Evolutionary conservation across 2,113 vertebrate species (phyloP).

Genomic region (Zosterops lateralis): DNA sequence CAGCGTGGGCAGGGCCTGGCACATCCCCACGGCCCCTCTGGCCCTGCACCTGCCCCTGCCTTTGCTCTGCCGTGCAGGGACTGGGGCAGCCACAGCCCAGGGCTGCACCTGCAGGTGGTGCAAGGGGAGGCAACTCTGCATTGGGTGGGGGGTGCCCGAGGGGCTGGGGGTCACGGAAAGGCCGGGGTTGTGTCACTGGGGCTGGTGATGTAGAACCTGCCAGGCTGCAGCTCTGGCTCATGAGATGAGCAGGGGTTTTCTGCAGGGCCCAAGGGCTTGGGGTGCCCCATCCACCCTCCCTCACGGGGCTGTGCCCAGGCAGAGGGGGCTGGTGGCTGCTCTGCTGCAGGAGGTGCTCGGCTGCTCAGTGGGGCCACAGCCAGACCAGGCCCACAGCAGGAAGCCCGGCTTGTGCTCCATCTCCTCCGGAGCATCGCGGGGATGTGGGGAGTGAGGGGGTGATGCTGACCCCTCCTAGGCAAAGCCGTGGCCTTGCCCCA

Average conservation of each 20-base stretch:
- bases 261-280: neutral
- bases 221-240: accelerated
- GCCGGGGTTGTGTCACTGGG: neutral
- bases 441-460: neutral
- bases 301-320: neutral
- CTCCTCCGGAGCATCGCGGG: neutral
- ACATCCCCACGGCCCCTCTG: neutral
- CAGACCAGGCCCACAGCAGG: neutral
- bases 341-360: neutral
- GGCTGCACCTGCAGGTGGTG: accelerated
- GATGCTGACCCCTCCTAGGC: neutral
- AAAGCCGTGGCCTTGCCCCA: accelerated
- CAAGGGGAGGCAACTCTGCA: neutral
- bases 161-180: neutral
- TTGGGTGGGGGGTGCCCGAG: accelerated
- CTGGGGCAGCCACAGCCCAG: neutral
- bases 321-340: neutral
- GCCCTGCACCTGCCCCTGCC: neutral
- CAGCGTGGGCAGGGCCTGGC: accelerated
- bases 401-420: accelerated
- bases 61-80: neutral
- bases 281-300: accelerated
- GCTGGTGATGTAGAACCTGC: neutral
- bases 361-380: neutral
- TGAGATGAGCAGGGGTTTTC: neutral